Evolutionary conservation across 2,797 vertebrate genomes (phyloP).

Genomic region (Poeciliopsis paucimaculata): DNA sequence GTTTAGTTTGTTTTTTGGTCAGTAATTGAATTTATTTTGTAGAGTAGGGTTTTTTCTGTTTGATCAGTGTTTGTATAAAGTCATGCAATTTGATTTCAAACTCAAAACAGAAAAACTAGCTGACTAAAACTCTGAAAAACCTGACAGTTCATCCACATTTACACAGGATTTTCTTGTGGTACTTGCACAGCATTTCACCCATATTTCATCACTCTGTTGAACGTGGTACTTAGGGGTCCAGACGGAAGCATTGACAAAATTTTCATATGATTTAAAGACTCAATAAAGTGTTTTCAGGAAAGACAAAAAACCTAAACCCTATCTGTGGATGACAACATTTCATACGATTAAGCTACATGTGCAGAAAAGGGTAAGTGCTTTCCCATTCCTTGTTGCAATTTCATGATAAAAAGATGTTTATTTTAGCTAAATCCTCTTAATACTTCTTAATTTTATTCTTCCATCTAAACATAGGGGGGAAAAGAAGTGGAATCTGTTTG

Average conservation of each 20-base stretch:
- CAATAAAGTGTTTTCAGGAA: background rate
- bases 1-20: background rate
- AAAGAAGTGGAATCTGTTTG: constrained; percentile 82
- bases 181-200: constrained; percentile 26
- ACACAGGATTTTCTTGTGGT: background rate
- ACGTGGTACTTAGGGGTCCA: constrained; percentile 3
- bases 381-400: constrained; percentile 37
- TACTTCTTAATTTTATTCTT: constrained; percentile 59
- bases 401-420: constrained; percentile 63
- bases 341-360: background rate
- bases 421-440: constrained; percentile 52
- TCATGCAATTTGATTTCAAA: constrained; percentile 25
- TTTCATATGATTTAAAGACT: background rate
- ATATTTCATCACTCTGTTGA: constrained; percentile 28
- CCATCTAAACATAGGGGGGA: constrained; percentile 46
- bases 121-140: constrained; percentile 8
- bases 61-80: constrained; percentile 2
- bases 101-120: constrained; percentile 7
- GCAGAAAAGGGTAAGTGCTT: constrained; percentile 24
- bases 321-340: constrained; percentile 36
- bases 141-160: constrained; percentile 4
- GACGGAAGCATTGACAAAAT: constrained; percentile 9
- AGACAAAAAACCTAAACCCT: constrained; percentile 4
- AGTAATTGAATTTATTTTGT: background rate
- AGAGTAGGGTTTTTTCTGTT: background rate